Base-by-base conservation (phyloP, 1,140 invertebrate genomes). In the Varroa destructor region DNA sequence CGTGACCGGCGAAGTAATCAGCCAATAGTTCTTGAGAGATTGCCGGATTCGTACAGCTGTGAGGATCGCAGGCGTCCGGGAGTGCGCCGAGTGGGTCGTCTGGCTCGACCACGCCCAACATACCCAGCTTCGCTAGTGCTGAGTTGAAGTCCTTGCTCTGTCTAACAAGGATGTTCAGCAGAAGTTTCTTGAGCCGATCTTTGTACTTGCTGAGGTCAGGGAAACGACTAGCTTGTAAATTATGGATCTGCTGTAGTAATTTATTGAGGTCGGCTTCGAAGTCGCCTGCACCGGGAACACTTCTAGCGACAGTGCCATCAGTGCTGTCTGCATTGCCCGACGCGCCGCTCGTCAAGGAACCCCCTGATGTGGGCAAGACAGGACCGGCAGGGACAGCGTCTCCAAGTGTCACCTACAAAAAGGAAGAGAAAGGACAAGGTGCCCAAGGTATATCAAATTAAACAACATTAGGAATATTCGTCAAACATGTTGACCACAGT, bases 61-160 rank as follows among this genome's bases (percentile, higher is more conserved):
- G 46, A 51, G 46, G 46, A 51, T 51, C 8, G 46, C 46, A 51
- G 46, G 46, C 46, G 46, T 51, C 46, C 46, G 46, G 46, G 25
- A 25, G 25, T 8, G 8, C 46, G 46, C 46, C 61, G 12, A 12
- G 46, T 37, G 12, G 1, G 40, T 67, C 61, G 61, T 14, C 61
- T 2, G 40, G 40, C 0, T 67, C 61, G 36, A 43, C 61, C 1
- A 67, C 10, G 14, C 61, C 10, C 40, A 67, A 40, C 12, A 67
- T 46, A 1, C 61, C 37, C n/a, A 67, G 61, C 3, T 40, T 37
- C 14, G 61, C 61, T 14, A 67, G 37, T 1, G 61, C 61, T 1
- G 61, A 67, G 12, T 67, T 67, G 61, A 67, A 37, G 61, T 67
- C 61, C 36, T 67, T 67, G 12, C 40, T 67, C 61, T 67, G 61